Percentiles rank a stretch among this genome's conserved stretches.
phyloP scores from a whole-genome alignment of 2,113 vertebrate genomes.

The Amblyornis subalaris region DNA sequence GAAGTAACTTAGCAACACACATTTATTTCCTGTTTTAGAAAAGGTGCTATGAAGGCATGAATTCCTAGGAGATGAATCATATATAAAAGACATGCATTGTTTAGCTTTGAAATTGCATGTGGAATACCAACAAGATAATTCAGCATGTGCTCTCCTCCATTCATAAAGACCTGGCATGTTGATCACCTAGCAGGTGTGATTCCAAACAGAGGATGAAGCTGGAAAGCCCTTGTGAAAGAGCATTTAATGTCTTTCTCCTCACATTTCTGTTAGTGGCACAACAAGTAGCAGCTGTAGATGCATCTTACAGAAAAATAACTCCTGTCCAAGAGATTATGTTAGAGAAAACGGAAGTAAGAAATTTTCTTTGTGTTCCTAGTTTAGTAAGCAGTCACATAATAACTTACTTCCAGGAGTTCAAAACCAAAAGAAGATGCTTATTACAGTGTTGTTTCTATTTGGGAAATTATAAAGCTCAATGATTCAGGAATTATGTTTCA shows the following conservation, averaged over 20 bases:
- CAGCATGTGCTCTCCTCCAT: neutral
- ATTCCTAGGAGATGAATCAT: slow-evolving; percentile 50
- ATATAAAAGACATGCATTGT: neutral
- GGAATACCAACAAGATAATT: neutral
- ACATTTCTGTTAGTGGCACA: neutral
- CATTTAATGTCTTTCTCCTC: neutral
- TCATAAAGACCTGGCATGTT: neutral
- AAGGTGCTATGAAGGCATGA: slow-evolving; percentile 43
- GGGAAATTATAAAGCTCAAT: slow-evolving; percentile 1
- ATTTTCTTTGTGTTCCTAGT: neutral
- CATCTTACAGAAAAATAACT: neutral
- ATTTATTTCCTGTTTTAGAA: slow-evolving; percentile 60
- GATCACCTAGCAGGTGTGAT: neutral
- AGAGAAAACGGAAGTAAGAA: neutral
- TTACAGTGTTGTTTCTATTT: neutral
- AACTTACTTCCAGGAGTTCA: neutral
- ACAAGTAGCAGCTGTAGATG: neutral
- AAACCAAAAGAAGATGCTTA: neutral
- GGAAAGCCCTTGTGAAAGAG: neutral
- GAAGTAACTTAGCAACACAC: slow-evolving; percentile 54
- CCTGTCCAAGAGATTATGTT: neutral
- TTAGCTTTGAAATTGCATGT: neutral
- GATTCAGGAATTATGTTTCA: neutral
- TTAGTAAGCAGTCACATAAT: neutral
- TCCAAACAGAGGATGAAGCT: neutral